Conservation (phyloP, 1,140 invertebrate genomes). For the Meteorus sp. region DNA sequence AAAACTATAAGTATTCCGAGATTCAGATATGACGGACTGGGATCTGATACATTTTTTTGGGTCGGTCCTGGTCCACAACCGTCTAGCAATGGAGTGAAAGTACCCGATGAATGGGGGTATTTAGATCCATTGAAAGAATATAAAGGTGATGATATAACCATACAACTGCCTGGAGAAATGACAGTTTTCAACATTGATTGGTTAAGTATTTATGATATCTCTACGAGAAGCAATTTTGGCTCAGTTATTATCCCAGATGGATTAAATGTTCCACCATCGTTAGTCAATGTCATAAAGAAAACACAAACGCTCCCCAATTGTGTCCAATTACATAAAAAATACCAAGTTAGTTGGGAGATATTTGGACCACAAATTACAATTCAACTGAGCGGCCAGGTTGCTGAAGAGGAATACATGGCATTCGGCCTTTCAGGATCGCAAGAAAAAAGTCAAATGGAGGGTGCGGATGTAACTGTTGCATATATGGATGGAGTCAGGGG, state of each 20-base stretch:
- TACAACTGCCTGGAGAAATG: slow-evolving; percentile 80
- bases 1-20: slow-evolving; percentile 78
- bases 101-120: slow-evolving; percentile 91
- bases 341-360: slow-evolving; percentile 87
- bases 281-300: slow-evolving; percentile 65
- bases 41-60: slow-evolving; percentile 82
- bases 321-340: slow-evolving; percentile 78
- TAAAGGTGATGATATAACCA: slow-evolving; percentile 71
- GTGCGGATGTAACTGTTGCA: slow-evolving; percentile 79
- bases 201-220: slow-evolving; percentile 79
- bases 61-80: slow-evolving; percentile 86
- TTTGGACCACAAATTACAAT: slow-evolving; percentile 88
- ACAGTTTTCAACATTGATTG: slow-evolving; percentile 85
- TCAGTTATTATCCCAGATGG: slow-evolving; percentile 78
- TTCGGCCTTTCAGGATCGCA: slow-evolving; percentile 82
- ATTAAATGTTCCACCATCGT: slow-evolving; percentile 83
- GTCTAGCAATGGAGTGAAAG: slow-evolving; percentile 74
- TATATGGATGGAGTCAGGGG: slow-evolving; percentile 74
- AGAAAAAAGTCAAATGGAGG: slow-evolving; percentile 77
- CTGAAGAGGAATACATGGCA: slow-evolving; percentile 80
- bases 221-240: slow-evolving; percentile 72
- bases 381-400: slow-evolving; percentile 78
- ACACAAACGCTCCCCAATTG: slow-evolving; percentile 77
- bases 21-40: slow-evolving; percentile 77
- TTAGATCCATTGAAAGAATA: slow-evolving; percentile 73